Conservation (phyloP, 2,888 invertebrate species). For the Icerya purchasi region DNA sequence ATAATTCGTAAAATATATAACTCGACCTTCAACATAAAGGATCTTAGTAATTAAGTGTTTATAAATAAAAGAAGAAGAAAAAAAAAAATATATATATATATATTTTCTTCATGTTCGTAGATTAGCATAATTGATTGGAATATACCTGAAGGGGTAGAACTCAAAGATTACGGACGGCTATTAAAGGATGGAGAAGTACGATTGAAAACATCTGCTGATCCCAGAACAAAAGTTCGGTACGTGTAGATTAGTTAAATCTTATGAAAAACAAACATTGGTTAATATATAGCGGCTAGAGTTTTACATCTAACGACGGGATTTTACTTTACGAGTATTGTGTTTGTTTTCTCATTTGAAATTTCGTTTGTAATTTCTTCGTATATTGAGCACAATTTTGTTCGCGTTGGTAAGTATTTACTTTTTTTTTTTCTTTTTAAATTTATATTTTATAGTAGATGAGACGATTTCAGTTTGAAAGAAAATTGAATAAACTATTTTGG, state of each 20-base stretch:
- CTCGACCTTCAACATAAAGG: too few species aligned
- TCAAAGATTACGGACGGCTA: constrained; percentile 76
- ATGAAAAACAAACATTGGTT: background rate
- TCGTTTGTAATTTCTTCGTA: background rate
- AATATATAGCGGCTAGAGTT: background rate
- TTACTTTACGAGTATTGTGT: too few species aligned
- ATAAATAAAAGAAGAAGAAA: too few species aligned
- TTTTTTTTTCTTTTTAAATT: too few species aligned
- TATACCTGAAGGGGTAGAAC: constrained; percentile 51
- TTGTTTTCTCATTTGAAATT: background rate
- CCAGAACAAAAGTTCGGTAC: constrained; percentile 47
- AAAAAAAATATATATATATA: constrained; percentile 7
- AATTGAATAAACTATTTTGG: too few species aligned
- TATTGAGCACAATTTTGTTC: background rate
- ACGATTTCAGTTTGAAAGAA: too few species aligned
- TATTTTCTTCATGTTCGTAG: constrained; percentile 23
- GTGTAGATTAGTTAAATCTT: constrained; percentile 2
- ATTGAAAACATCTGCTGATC: constrained; percentile 74
- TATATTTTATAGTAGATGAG: too few species aligned
- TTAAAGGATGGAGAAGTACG: constrained; percentile 84
- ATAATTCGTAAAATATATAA: too few species aligned
- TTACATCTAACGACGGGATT: background rate
- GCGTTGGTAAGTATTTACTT: constrained; percentile 12
- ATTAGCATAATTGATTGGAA: constrained; percentile 66
- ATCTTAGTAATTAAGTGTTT: too few species aligned